Conservation (phyloP, 2,113 vertebrate species). For the Aegotheles bennettii region DNA sequence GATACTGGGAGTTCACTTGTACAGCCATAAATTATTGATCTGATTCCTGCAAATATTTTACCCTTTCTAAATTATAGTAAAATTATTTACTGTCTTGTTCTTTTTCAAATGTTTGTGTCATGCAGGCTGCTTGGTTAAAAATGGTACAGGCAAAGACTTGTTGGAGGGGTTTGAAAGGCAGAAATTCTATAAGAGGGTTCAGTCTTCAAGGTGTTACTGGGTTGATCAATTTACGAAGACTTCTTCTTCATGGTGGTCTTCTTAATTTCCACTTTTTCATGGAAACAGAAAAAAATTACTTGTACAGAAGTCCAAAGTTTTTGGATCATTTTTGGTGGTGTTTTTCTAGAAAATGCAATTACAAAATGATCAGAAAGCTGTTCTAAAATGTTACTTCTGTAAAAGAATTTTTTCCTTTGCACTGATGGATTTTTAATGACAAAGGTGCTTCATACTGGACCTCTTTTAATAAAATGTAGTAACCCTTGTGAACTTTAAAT, state of each 20-base stretch:
- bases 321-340: not conserved
- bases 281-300: not conserved
- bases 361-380: not conserved
- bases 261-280: not conserved
- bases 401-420: not conserved
- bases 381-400: not conserved
- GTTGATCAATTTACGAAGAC: not conserved
- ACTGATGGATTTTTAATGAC: not conserved
- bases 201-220: not conserved
- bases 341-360: not conserved
- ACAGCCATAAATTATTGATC: not conserved
- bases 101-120: not conserved
- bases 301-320: not conserved
- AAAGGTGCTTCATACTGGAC: not conserved
- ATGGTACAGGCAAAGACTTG: not conserved
- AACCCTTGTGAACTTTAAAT: not conserved
- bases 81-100: not conserved
- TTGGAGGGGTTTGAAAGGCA: not conserved
- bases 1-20: not conserved
- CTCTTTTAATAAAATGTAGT: not conserved
- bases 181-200: not conserved
- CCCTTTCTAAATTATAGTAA: not conserved
- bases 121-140: not conserved
- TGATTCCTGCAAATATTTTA: not conserved
- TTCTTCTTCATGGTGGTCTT: not conserved